Evolutionary conservation across 1,140 invertebrate species (phyloP), one percentile per base, ranked within the genome.

Genomic region (Physella acuta): DNA sequence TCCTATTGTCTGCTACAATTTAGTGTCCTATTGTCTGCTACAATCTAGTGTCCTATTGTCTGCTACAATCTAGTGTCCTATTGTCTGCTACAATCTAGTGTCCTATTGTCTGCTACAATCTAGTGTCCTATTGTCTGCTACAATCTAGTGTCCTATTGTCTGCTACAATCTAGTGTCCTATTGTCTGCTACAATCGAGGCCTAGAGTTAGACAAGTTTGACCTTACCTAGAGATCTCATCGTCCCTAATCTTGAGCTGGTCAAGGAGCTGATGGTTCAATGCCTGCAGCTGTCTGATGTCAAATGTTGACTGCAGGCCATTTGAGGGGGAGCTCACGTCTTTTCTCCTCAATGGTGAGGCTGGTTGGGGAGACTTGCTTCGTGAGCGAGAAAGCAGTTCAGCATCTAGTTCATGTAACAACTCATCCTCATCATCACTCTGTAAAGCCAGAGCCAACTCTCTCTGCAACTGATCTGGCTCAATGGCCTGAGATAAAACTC

Each of bases 391-490:
- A 26, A 70, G 49, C 5, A 70, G 55, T 34, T 52, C 68, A 11
- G 61, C 68, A 70, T 70, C 61, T 34, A 70, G 36, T 39, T 70
- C 60, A 53, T 53, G 33, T 36, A 69, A 36, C 4, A 69, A 28
- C 24, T 69, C 68, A 69, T 69, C 68, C 24, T 69, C 68, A 61
- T 60, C 56, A 61, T 61, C 59, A 69, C 39, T 52, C 30, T 60
- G 59, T 36, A 69, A 53, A 44, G 56, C 56, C 8, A 61, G 59
- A 37, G 44, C 56, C 28, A 61, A 30, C 16, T 51, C 17, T 52
- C 33, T 49, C n/a, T 51, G 36, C 2, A 37, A 8, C 31, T 28
- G 26, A 5, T 60, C 56, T 8, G 30, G 24, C 3, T 16, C 37
- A 1, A 59, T n/a, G 34, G 28, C 34, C 8, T 59, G 33, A 16